A percentile compares a stretch with the other conserved stretches of the same genome.
Evolutionary conservation across 2,888 invertebrate genomes (phyloP).

Genomic region (Drosophila pseudotakahashii): DNA sequence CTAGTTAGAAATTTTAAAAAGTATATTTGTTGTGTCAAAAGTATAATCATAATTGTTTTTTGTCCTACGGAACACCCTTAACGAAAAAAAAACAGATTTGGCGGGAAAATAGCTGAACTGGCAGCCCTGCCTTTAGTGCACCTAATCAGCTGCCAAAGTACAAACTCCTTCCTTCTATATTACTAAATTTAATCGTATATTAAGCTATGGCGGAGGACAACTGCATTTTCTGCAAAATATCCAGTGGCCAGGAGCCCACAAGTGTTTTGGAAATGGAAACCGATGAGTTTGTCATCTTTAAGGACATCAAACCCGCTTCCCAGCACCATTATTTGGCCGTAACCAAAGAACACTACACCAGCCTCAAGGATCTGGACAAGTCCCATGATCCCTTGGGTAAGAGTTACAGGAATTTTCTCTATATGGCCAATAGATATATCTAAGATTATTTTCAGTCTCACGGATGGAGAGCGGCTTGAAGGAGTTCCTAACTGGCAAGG

Average conservation of each 20-base stretch:
- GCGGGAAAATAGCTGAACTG: no score
- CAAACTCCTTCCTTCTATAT: not conserved
- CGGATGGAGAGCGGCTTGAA: constrained; percentile 87
- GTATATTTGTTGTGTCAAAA: no score
- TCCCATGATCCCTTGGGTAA: constrained; percentile 89
- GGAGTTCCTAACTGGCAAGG: constrained; percentile 84
- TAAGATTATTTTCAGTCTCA: constrained; percentile 85
- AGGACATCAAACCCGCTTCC: constrained; percentile 93
- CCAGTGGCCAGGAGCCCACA: constrained; percentile 86
- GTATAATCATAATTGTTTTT: no score
- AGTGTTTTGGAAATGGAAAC: constrained; percentile 89
- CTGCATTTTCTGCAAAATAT: constrained; percentile 92
- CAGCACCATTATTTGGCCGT: constrained; percentile 92
- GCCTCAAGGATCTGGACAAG: constrained; percentile 88
- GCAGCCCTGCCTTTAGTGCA: not conserved
- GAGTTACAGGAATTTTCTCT: not conserved
- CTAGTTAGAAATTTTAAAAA: no score
- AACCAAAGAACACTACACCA: constrained; percentile 90
- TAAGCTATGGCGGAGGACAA: constrained; percentile 7
- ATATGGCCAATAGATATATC: no score
- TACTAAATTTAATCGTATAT: no score
- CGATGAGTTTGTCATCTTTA: constrained; percentile 91
- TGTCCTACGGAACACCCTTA: no score
- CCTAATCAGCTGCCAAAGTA: constrained; percentile 6
- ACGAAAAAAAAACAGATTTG: no score